phyloP scores from a whole-genome alignment of 2,113 vertebrate species.

The Siphamia tubifer region DNA sequence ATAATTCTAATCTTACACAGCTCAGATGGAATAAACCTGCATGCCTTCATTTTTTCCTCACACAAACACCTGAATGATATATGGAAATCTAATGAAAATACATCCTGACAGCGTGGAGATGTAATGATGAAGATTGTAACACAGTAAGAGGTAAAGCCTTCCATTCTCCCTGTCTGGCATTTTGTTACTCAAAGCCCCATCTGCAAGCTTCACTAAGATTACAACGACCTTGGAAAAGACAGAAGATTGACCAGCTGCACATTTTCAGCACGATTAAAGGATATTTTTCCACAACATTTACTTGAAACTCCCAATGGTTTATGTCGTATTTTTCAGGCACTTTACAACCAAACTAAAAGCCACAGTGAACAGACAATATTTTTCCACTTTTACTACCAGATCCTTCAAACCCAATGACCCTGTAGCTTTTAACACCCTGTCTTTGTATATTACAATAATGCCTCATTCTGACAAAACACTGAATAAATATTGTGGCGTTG shows the following conservation, averaged over 20 bases:
- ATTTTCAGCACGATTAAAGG: constrained; percentile 4
- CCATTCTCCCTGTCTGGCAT: background rate
- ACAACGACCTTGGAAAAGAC: constrained; percentile 23
- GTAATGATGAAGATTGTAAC: constrained; percentile 2
- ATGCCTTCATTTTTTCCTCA: constrained; percentile 17
- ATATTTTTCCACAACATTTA: constrained; percentile 12
- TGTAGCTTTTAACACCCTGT: constrained; percentile 5
- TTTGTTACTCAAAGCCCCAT: constrained; percentile 11
- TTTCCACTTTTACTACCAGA: background rate
- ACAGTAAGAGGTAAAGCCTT: background rate
- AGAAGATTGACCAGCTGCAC: background rate
- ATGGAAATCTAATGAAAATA: constrained; percentile 29
- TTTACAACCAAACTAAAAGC: too few species aligned
- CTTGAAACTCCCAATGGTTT: constrained; percentile 1
- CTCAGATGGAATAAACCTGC: background rate
- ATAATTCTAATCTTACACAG: constrained; percentile 43
- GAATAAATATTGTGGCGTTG: background rate
- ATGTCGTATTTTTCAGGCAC: background rate
- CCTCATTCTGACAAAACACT: constrained; percentile 9
- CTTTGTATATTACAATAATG: constrained; percentile 4
- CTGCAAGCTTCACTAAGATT: constrained; percentile 8
- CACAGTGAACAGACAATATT: background rate
- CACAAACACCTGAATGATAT: constrained; percentile 47
- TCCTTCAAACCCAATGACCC: constrained; percentile 7
- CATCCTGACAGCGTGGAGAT: constrained; percentile 9